Base-by-base conservation (phyloP, 2,888 invertebrate genomes). In the Athalia cordata region DNA sequence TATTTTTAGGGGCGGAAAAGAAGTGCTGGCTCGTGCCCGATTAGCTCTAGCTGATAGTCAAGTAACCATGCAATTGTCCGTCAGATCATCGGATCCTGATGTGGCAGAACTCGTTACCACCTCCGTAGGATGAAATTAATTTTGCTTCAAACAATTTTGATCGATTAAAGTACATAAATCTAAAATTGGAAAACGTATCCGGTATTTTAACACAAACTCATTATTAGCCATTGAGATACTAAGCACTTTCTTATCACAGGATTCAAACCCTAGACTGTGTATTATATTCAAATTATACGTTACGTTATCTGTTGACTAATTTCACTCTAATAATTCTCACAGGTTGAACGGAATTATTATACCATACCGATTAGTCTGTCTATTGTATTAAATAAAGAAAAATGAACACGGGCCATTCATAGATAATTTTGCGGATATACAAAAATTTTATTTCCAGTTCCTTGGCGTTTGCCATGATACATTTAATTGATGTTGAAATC, bases 1-100 rank as follows among this genome's bases (percentile, higher is more conserved):
- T 90, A 92, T 96, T 45, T 99, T 97, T 89, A 93, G 99, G 78
- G 98, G 98, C 0, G 98, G 98, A 0, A 94, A 95, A 77, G 97
- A 98, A 79, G 95, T 98, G 50, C 91, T 99, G 77, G 96, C 98
- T 0, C 92, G 96, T 80, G 96, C 98, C 3, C 96, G 97, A 89
- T 89, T 97, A 80, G 95, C 95, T 1, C 92, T 97, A n/a, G 93
- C 94, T 0, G 93, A 93, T 57, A 93, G 92, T 50, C 95, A 96
- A n/a, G 96, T 99, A 0, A 98, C 98, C 3, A 97, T 99, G 96
- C 96, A 98, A 89, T 91, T 99, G 77, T 96, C 97, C 0, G 96
- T 98, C 0, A 92, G 98, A 65, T 96, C 97, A 43, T 95, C 96
- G 11, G 94, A 97, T 89, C 94, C 95, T 74, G 95, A 95, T 82